Evolutionary conservation across 1,140 invertebrate genomes (phyloP), one percentile per base, ranked within the genome.

Genomic region (Micrasema minimum): DNA sequence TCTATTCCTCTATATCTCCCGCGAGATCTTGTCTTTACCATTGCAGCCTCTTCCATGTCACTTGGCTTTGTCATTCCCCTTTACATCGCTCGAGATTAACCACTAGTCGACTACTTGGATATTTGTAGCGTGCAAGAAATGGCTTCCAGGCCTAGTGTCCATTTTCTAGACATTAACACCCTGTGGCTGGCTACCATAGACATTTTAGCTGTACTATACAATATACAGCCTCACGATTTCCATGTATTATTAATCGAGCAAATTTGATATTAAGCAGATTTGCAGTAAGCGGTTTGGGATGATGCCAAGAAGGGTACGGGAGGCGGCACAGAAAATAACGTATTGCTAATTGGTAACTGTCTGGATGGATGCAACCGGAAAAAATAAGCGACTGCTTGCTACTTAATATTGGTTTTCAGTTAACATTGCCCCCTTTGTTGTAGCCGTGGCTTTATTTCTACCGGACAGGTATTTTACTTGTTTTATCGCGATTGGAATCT

Each of bases 331-430:
- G 22, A 64, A 64, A 62, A 23, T 62, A 62, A 62, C 23, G 38
- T 45, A 45, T 23, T 23, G 38, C 59, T 62, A 62, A 62, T 62
- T 62, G 59, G 59, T 14, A 9, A 45, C 59, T 9, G 59, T 45
- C 43, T 14, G 59, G 45, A 48, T 64, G 59, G 41, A 14, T 16
- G 43, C 43, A 14, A 46, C 51, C n/a, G 22, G 2, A 61, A 61
- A 61, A 61, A 61, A 43, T 61, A 20, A 51, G 48, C 12, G 10
- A 18, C 23, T 51, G 6, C 1, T 51, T n/a, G 12, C 20, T 18
- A 9, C 10, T 51, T 41, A 41, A 7, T 31, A 31, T 31, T 31
- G 26, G 7, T 31, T 31, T 31, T 31, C 26, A 41, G 11, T 38
- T 38, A 38, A 41, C 14, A 41, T 46, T 14, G n/a, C 5, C 0